Percentiles rank a stretch among this genome's conserved stretches.
phyloP scores from a whole-genome alignment of 92 coral and sea anemone species.

The Umimayanthus chanpuru region DNA sequence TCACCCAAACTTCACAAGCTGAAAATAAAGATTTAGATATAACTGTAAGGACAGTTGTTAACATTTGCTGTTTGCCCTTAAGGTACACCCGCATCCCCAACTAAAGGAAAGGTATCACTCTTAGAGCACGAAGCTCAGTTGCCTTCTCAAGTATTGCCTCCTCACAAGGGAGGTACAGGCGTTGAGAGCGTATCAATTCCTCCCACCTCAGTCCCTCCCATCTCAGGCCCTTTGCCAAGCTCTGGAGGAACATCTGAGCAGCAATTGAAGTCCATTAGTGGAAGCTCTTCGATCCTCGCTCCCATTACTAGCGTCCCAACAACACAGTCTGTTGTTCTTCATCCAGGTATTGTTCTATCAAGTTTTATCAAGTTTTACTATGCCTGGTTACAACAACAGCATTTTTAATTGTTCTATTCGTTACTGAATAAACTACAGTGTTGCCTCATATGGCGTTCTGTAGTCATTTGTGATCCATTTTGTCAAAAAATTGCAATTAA shows the following conservation, averaged over 20 bases:
- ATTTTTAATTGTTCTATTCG: neutral
- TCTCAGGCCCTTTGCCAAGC: neutral
- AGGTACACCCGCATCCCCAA: slow-evolving; percentile 13
- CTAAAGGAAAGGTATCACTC: neutral
- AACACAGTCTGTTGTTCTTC: neutral
- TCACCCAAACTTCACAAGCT: too few species aligned
- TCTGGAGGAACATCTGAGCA: neutral
- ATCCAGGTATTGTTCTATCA: slow-evolving; percentile 7
- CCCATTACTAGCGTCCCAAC: neutral
- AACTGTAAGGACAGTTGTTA: neutral
- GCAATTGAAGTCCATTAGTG: neutral
- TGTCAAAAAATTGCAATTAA: neutral
- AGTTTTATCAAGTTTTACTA: too few species aligned
- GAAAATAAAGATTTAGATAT: too few species aligned
- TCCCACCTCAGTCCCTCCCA: neutral
- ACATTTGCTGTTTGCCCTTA: neutral
- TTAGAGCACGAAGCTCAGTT: neutral
- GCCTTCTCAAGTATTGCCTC: neutral
- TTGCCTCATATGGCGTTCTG: neutral
- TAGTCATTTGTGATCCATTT: neutral
- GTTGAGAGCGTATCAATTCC: neutral
- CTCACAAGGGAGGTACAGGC: neutral
- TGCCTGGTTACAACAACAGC: too few species aligned
- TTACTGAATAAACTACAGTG: neutral
- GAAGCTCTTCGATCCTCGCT: neutral